Evolutionary conservation across 2,888 invertebrate genomes (phyloP).

Genomic region (Catotricha subobsoleta): DNA sequence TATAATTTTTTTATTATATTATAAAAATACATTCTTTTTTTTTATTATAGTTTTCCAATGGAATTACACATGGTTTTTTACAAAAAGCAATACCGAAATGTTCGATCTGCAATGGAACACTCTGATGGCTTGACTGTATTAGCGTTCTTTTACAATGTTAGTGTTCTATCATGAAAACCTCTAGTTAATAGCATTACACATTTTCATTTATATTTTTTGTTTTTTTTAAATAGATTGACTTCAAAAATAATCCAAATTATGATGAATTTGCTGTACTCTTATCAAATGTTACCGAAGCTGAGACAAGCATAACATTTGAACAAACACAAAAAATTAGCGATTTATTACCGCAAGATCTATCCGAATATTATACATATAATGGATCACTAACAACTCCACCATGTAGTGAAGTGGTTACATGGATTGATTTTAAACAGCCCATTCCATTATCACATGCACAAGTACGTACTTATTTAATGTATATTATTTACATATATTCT

Average conservation of each 20-base stretch:
- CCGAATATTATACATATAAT: constrained; percentile 62
- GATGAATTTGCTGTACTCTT: constrained; percentile 36
- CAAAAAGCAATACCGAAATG: constrained; percentile 42
- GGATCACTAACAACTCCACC: constrained; percentile 81
- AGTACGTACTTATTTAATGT: too few relatives aligned
- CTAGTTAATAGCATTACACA: neutral
- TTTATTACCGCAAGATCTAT: constrained; percentile 35
- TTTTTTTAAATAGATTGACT: neutral
- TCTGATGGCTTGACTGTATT: constrained; percentile 61
- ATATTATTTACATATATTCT: too few relatives aligned
- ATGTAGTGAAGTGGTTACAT: constrained; percentile 65
- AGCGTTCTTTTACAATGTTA: constrained; percentile 61
- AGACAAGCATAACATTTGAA: constrained; percentile 31
- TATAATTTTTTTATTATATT: constrained; percentile 2
- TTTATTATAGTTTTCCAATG: constrained; percentile 43
- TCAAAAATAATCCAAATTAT: constrained; percentile 4
- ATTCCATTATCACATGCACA: constrained; percentile 47
- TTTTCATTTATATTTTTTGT: neutral
- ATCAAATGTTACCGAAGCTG: constrained; percentile 36
- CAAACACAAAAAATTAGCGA: constrained; percentile 35
- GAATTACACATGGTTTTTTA: constrained; percentile 64
- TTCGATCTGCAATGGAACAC: constrained; percentile 42
- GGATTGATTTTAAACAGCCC: constrained; percentile 65
- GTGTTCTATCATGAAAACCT: constrained; percentile 9
- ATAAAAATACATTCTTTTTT: constrained; percentile 11